Evolutionary conservation across 2,888 invertebrate genomes (phyloP), one percentile per base, ranked within the genome.

Genomic region (Nezara viridula): DNA sequence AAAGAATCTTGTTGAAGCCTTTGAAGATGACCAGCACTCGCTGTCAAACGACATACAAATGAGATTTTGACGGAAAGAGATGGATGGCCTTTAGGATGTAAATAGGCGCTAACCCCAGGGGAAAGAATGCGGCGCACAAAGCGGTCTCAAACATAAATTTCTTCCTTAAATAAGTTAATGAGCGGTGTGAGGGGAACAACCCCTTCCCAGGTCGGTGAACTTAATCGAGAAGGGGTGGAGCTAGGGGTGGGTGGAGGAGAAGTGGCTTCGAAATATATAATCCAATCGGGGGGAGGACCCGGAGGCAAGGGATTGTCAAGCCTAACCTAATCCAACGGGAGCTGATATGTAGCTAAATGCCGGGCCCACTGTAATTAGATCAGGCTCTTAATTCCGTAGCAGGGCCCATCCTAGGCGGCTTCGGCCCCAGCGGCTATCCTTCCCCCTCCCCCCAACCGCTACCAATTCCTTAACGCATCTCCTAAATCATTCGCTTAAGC

Each of bases 131-230:
- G 44, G 12, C 40, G 9, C 44, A 81, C 44, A 44, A 44, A 81
- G 24, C 24, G 81, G n/a, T n/a, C 40, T n/a, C 9, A 81, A 81
- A 44, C 44, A 32, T 81, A 81, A 81, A 44, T 81, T 81, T 81
- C 81, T n/a, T 44, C 44, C 44, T 81, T 81, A n/a, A 32, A 66
- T 66, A 66, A 81, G 14, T 44, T 44, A 44, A 44, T 81, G 32
- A 77, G 6, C 37, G 40, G 77, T 77, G 40, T 16, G 40, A 14
- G 40, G n/a, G 40, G 81, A 9, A 44, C 19, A 44, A 44, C 81
- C 81, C 77, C 81, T 21, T 81, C 44, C 81, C 81, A 44, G 81
- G 81, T 81, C 81, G 81, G 81, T 44, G 81, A 81, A 44, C 81
- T n/a, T 81, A 44, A 44, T 81, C 40, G 10, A 81, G 44, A n/a